Percentiles rank a stretch among this genome's conserved stretches.
Evolutionary conservation across 1,140 invertebrate species (phyloP).

Genomic region (Listronotus oregonensis): DNA sequence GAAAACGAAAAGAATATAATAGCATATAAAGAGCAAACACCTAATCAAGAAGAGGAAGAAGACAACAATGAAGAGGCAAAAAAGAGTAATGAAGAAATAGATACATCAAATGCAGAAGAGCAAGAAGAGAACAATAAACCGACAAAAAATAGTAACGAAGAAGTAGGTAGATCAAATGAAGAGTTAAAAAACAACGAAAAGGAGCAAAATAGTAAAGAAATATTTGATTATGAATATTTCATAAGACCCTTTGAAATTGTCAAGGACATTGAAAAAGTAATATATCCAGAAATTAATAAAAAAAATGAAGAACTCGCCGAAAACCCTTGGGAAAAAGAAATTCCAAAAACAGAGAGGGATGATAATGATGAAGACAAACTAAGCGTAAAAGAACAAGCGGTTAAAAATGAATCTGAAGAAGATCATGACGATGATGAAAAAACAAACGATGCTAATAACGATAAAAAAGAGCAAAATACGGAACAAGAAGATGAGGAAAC

Average conservation of each 20-base stretch:
- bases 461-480: slow-evolving; percentile 4
- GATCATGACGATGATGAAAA: background rate
- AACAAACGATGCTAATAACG: background rate
- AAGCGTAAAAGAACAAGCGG: too few species aligned
- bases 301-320: background rate
- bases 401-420: background rate
- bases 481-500: slow-evolving; percentile 58
- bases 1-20: too few species aligned
- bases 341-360: background rate
- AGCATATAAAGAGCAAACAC: background rate
- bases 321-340: background rate
- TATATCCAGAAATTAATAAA: slow-evolving; percentile 14
- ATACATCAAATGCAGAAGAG: background rate
- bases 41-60: slow-evolving; percentile 3
- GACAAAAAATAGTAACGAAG: too few species aligned
- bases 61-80: background rate
- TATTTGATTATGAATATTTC: slow-evolving; percentile 10
- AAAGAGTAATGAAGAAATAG: background rate
- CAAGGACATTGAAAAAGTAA: slow-evolving; percentile 22
- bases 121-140: too few species aligned
- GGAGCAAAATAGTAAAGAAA: background rate
- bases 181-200: background rate
- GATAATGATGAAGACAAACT: too few species aligned
- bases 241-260: slow-evolving; percentile 15
- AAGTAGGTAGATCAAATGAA: too few species aligned